Base-by-base conservation (phyloP, 2,888 invertebrate genomes). In the Scaptomyza flava region DNA sequence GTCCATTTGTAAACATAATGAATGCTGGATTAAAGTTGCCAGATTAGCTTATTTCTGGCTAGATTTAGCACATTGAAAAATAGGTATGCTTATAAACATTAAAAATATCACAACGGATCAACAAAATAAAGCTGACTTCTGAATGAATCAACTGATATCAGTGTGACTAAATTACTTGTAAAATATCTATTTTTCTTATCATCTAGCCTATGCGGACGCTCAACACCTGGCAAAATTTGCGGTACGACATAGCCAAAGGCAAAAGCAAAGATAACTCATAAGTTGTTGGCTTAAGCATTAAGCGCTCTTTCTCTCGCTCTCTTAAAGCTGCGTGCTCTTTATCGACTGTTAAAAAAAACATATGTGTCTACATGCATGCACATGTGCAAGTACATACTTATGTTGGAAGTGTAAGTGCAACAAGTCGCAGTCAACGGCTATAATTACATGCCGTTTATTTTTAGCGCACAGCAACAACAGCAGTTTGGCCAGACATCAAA, bases 381-480 rank as follows among this genome's bases (percentile, higher is more conserved):
- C 45, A 12, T 42, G 45, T 31, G 1, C 27, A 27, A 4, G 23
- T 27, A 23, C 23, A 23, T 23, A 17, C 6, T 53, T 14, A 20
- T 43, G 54, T 56, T 58, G 63, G 43, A 50, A 50, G 58, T 64
- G 80, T 80, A 69, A 77, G 81, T 81, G 87, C 81, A 81, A 81
- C 81, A 81, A 81, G 87, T 81, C 67, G 84, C 66, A 56, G 66
- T 57, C 66, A 45, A 52, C 51, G 61, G 58, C 78, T 67, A 81
- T 81, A 81, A 77, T 81, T 73, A 79, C 50, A 46, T 77, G 66
- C 62, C 46, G 81, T 81, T 81, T 81, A 81, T 81, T 81, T 81
- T 77, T 81, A 81, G 81, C 79, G 56, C 68, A 64, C 63, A 57
- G 63, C 61, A 50, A 47, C 68, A 63, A 50, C 57, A 62, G 50